Evolutionary conservation across 2,113 vertebrate species (phyloP).

Genomic region (Marmota flaviventris): DNA sequence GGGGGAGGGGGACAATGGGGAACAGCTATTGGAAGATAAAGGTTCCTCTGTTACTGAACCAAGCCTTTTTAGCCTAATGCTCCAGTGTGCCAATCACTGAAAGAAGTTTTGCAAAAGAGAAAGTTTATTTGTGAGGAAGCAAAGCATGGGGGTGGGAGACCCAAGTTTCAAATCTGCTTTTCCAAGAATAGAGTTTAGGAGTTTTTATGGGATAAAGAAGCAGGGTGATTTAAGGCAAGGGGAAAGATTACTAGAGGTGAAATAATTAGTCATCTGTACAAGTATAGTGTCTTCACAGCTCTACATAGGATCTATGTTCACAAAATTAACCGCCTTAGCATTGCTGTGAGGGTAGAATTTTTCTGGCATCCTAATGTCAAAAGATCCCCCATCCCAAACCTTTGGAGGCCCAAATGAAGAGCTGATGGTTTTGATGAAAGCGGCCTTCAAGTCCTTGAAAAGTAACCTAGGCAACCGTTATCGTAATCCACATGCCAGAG

Average conservation of each 20-base stretch:
- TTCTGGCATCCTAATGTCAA: not conserved
- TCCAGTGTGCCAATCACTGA: not conserved
- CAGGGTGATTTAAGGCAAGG: not conserved
- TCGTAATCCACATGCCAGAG: not conserved
- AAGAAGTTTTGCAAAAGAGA: not conserved
- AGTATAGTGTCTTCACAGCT: not conserved
- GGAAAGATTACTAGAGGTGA: not conserved
- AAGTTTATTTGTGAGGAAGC: not conserved
- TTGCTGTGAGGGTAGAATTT: not conserved
- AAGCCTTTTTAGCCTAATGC: not conserved
- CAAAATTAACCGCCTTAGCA: not conserved
- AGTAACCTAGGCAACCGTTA: not conserved
- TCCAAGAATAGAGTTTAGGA: not conserved
- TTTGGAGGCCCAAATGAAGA: not conserved
- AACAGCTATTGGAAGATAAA: not conserved
- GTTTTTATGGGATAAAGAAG: not conserved
- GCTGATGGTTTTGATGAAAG: not conserved
- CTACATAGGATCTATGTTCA: not conserved
- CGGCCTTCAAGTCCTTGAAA: not conserved
- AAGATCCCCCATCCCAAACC: not conserved
- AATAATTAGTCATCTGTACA: not conserved
- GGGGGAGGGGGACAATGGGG: no score
- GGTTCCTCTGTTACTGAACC: not conserved
- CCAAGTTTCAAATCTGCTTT: not conserved
- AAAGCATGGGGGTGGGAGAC: not conserved